Evolutionary conservation across 2,113 vertebrate species (phyloP).

Genomic region (Apaloderma vittatum): DNA sequence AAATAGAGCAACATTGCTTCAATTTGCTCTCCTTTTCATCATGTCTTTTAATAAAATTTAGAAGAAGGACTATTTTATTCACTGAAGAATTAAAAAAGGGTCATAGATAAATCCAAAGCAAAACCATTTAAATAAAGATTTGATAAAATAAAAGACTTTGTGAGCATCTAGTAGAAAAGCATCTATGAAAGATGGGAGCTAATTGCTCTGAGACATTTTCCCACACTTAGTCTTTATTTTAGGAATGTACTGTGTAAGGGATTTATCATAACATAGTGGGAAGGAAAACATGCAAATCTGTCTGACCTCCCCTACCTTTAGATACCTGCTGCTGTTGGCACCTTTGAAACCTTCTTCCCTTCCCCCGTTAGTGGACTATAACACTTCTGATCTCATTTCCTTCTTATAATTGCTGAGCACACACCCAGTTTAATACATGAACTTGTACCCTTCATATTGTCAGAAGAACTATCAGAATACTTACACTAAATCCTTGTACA

Average conservation of each 20-base stretch:
- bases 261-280: neutral
- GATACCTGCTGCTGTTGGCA: neutral
- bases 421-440: constrained; percentile 30
- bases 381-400: constrained; percentile 6
- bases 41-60: neutral
- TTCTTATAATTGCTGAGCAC: constrained; percentile 49
- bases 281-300: neutral
- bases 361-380: neutral
- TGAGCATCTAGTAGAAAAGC: neutral
- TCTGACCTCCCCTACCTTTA: constrained; percentile 2
- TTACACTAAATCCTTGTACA: constrained; percentile 52
- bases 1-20: neutral
- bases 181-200: neutral
- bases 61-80: neutral
- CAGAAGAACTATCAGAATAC: constrained; percentile 51
- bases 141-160: constrained; percentile 26
- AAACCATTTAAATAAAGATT: constrained; percentile 53
- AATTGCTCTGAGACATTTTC: neutral
- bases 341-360: constrained; percentile 2
- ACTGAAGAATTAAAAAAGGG: constrained; percentile 21
- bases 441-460: constrained; percentile 39
- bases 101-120: constrained; percentile 33
- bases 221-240: neutral
- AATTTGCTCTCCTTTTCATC: neutral
- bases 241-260: neutral